Conservation (phyloP, 2,888 invertebrate species). For the Drosophila nr. perissopoda region DNA sequence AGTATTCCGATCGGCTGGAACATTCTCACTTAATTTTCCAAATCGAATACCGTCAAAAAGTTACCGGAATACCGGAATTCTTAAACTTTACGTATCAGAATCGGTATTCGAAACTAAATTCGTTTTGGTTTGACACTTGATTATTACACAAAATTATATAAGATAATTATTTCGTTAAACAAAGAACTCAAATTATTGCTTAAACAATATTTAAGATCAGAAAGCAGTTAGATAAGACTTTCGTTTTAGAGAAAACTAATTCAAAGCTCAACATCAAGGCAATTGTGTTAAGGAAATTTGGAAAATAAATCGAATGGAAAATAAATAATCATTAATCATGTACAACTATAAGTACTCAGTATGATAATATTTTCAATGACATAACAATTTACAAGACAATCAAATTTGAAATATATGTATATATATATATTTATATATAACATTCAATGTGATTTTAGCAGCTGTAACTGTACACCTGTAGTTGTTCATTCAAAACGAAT, state of each 20-base stretch:
- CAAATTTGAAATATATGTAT: constrained; percentile 54
- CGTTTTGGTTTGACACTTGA: not conserved
- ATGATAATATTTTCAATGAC: constrained; percentile 51
- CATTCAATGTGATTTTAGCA: constrained; percentile 63
- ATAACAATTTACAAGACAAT: constrained; percentile 79
- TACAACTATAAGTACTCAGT: constrained; percentile 27
- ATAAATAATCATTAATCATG: constrained; percentile 24
- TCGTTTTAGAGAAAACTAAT: not conserved
- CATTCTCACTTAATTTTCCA: not conserved
- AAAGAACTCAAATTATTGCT: not conserved
- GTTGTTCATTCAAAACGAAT: constrained; percentile 14
- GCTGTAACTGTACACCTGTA: constrained; percentile 51
- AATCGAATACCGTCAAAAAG: not conserved
- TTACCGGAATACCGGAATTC: not conserved
- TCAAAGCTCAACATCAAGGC: constrained; percentile 27
- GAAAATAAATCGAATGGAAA: constrained; percentile 11
- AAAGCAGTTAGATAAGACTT: not conserved
- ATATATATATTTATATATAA: constrained; percentile 53
- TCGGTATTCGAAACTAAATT: not conserved
- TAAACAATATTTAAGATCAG: not conserved
- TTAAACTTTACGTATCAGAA: not conserved
- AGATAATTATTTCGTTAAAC: not conserved
- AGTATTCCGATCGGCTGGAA: not conserved
- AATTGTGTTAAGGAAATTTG: not conserved
- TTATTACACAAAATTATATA: not conserved